Percentiles rank a stretch among this genome's conserved stretches.
Evolutionary conservation across 2,888 invertebrate species (phyloP).

Genomic region (Phalera bucephala): DNA sequence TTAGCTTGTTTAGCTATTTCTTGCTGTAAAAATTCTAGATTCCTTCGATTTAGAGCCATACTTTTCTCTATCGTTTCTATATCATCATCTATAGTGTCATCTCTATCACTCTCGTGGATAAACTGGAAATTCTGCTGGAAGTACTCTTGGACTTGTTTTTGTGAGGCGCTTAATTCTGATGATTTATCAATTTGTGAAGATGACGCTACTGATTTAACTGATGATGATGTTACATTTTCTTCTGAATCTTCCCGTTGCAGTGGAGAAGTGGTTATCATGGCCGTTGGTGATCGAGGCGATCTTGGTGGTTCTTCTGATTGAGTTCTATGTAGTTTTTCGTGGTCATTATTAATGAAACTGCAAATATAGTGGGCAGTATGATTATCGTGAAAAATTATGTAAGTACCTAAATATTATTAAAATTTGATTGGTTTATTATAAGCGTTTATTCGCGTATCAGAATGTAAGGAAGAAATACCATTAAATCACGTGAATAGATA

Average conservation of each 20-base stretch:
- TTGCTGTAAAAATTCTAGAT: constrained; percentile 78
- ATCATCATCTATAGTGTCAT: constrained; percentile 78
- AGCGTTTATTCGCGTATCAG: too few species aligned
- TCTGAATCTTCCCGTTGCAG: constrained; percentile 70
- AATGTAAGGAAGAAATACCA: too few species aligned
- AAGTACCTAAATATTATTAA: too few species aligned
- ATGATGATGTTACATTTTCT: constrained; percentile 64
- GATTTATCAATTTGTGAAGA: constrained; percentile 72
- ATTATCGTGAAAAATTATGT: background rate
- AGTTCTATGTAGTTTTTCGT: constrained; percentile 91
- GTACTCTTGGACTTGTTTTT: constrained; percentile 75
- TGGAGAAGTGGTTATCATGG: constrained; percentile 73
- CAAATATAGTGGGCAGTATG: constrained; percentile 11
- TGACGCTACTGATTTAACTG: constrained; percentile 68
- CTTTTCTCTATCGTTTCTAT: constrained; percentile 79
- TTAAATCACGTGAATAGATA: too few species aligned
- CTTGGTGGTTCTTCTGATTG: constrained; percentile 93
- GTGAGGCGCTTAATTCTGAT: constrained; percentile 67
- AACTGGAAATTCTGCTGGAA: constrained; percentile 81
- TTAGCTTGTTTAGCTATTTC: constrained; percentile 78
- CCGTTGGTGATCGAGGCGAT: constrained; percentile 86
- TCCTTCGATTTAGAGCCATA: constrained; percentile 76
- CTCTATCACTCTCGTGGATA: constrained; percentile 78
- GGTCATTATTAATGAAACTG: constrained; percentile 80
- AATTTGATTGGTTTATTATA: too few species aligned